phyloP scores from a whole-genome alignment of 2,888 invertebrate genomes.

The Urechis unicinctus region DNA sequence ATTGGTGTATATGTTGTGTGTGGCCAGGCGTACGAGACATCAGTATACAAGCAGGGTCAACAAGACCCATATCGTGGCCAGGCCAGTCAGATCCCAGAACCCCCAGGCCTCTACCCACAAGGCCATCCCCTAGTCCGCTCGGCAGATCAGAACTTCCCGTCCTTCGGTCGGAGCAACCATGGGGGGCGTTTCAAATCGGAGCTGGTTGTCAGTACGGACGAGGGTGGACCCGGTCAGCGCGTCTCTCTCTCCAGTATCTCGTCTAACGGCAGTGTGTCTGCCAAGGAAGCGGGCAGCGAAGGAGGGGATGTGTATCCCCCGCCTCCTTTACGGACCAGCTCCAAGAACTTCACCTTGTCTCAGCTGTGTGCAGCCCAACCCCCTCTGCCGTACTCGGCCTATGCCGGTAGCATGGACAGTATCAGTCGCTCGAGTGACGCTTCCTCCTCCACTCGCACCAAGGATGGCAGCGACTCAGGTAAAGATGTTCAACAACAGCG shows the following conservation, averaged over 20 bases:
- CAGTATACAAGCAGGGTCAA: constrained; percentile 18
- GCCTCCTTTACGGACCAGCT: background rate
- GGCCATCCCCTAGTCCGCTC: background rate
- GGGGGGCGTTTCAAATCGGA: constrained; percentile 13
- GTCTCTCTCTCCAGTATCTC: background rate
- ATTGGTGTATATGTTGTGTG: no score
- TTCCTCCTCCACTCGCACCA: no score
- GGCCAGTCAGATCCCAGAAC: constrained; percentile 14
- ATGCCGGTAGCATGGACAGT: no score
- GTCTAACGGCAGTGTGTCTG: background rate
- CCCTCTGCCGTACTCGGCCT: background rate
- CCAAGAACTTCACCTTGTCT: background rate
- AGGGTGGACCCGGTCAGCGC: background rate
- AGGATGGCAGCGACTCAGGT: no score
- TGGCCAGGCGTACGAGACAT: constrained; percentile 37
- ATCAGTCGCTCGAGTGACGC: no score
- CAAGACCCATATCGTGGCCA: constrained; percentile 13
- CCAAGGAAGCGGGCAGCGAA: no score
- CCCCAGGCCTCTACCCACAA: constrained; percentile 8
- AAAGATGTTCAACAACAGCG: no score
- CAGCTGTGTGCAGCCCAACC: background rate
- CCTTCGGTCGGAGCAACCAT: background rate
- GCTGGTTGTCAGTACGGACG: constrained; percentile 4
- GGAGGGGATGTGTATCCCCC: no score
- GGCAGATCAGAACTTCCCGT: background rate